phyloP scores from a whole-genome alignment of 2,888 invertebrate genomes.

The Chrysolina americana region DNA sequence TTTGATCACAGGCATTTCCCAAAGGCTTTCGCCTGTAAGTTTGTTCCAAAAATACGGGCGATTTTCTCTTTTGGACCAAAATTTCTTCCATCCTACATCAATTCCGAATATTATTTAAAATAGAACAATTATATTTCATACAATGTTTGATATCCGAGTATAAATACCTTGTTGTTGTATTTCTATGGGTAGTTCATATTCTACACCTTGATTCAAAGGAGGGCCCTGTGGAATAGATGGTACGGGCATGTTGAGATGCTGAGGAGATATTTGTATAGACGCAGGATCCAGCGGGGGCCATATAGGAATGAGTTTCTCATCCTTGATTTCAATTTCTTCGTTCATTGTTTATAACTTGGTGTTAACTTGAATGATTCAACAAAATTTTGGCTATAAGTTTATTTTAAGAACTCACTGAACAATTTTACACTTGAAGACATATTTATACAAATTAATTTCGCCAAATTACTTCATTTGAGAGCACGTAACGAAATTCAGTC shows the following conservation, averaged over 20 bases:
- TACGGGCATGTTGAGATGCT: slow-evolving; percentile 70
- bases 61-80: slow-evolving; percentile 96
- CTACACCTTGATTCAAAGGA: slow-evolving; percentile 70
- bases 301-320: slow-evolving; percentile 59
- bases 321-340: slow-evolving; percentile 67
- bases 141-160: background rate
- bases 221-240: slow-evolving; percentile 75
- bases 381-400: slow-evolving; percentile 44
- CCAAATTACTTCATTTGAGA: slow-evolving; percentile 42
- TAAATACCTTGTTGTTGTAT: slow-evolving; percentile 82
- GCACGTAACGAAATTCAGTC: slow-evolving; percentile 66
- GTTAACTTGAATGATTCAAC: slow-evolving; percentile 55
- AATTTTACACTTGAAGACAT: slow-evolving; percentile 39
- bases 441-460: slow-evolving; percentile 33
- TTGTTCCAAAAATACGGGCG: slow-evolving; percentile 98
- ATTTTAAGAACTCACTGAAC: slow-evolving; percentile 37
- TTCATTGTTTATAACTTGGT: slow-evolving; percentile 64
- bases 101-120: background rate
- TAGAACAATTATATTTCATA: background rate
- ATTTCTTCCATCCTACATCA: slow-evolving; percentile 83
- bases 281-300: slow-evolving; percentile 66
- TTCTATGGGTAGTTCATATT: slow-evolving; percentile 75
- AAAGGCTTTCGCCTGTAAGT: slow-evolving; percentile 94
- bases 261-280: slow-evolving; percentile 61
- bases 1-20: slow-evolving; percentile 93